Evolutionary conservation across 2,113 vertebrate genomes (phyloP), one percentile per base, ranked within the genome.

Genomic region (Perca schrenkii): DNA sequence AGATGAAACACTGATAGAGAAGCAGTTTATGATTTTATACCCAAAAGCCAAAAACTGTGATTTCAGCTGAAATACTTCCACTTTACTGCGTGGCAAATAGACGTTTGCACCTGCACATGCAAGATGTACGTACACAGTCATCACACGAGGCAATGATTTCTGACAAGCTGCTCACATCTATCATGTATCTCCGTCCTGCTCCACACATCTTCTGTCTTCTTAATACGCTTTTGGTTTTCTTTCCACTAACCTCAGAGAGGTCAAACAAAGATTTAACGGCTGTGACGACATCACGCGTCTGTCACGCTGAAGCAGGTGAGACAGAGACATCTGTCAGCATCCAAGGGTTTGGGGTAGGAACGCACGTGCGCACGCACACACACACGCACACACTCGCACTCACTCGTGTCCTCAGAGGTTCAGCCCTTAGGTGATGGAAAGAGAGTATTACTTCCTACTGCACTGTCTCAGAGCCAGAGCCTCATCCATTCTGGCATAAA

Each of bases 241-340:
- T 81, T 34, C 43, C 5, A 2, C 52, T 25, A 76, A 47, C 12
- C 15, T 40, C 52, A 0, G 12, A 80, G 71, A 84, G 64, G 63
- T 79, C 83, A 76, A 70, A 81, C 60, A 82, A 60, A 72, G 77
- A 64, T 21, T 64, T n/a, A 70, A 34, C 57, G 21, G 53, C 46
- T 62, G 56, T 82, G 74, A 82, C 6, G 46, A 84, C 79, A 86
- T 91, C 72, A 74, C 6, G 34, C 6, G 6, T 34, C 34, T 34
- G 34, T 34, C 34, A 34, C 46, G 28, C 52, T 62, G 49, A 80
- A 80, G 86, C 57, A 78, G 70, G 74, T 67, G 43, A 83, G 85
- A 90, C 82, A 86, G 52, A 90, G 84, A 88, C 82, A 82, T 87
- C 86, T 81, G 89, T 91, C 87, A 84, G 72, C 36, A 80, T 62